phyloP scores from a whole-genome alignment of 2,888 invertebrate genomes.

The Melieria crassipennis region DNA sequence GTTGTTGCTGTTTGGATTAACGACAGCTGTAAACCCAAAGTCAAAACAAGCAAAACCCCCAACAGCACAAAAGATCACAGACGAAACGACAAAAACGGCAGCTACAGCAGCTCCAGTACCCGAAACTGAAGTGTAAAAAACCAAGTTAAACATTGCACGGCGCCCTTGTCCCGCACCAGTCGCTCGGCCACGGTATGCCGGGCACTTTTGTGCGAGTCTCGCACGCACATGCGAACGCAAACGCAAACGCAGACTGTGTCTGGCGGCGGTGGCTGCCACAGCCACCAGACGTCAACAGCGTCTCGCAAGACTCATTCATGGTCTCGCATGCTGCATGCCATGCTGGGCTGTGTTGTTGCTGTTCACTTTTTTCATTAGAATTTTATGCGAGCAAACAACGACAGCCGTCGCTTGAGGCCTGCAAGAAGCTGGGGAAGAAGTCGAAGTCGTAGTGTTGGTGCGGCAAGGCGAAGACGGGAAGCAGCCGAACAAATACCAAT shows the following conservation, averaged over 20 bases:
- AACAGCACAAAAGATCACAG: conserved; percentile 9
- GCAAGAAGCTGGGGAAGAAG: conserved; percentile 14
- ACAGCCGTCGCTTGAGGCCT: neutral
- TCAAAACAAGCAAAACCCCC: conserved; percentile 4
- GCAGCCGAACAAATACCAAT: conserved; percentile 35
- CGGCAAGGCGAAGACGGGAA: conserved; percentile 12
- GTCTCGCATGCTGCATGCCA: neutral
- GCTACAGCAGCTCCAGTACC: neutral
- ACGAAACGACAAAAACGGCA: neutral
- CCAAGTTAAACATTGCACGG: conserved; percentile 31
- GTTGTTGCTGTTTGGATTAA: conserved; percentile 27
- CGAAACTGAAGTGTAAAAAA: conserved; percentile 30
- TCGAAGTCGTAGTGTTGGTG: neutral
- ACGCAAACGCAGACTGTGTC: neutral
- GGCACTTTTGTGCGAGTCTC: neutral
- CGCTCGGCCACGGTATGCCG: neutral
- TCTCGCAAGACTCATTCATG: conserved; percentile 2
- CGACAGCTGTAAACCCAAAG: conserved; percentile 36
- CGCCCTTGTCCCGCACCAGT: conserved; percentile 7
- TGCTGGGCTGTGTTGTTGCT: neutral
- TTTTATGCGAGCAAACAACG: conserved; percentile 26
- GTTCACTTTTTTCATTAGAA: conserved; percentile 46
- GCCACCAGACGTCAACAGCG: conserved; percentile 1
- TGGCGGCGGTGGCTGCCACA: neutral
- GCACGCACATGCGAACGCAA: neutral